phyloP scores from a whole-genome alignment of 1,140 invertebrate genomes.

The Calosoma granatense region DNA sequence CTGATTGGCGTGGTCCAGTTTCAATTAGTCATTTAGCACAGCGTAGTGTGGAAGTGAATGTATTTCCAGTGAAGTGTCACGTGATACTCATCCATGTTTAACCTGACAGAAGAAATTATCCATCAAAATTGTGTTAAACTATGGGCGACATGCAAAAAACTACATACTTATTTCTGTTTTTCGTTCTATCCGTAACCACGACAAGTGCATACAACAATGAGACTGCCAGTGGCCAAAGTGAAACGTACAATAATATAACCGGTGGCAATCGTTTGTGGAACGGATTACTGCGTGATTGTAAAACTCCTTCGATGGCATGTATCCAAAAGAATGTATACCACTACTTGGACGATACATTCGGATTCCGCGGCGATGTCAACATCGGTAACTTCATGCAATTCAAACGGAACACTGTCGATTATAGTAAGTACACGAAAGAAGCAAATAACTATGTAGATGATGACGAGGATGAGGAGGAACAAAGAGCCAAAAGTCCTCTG shows the following conservation, averaged over 20 bases:
- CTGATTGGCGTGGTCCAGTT: slow-evolving; percentile 21
- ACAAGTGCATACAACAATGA: background rate
- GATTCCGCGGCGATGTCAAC: slow-evolving; percentile 51
- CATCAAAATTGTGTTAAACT: background rate
- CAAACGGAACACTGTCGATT: slow-evolving; percentile 52
- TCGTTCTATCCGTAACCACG: background rate
- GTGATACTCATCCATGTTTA: background rate
- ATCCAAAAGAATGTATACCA: slow-evolving; percentile 64
- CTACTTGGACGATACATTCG: slow-evolving; percentile 53
- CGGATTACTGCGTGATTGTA: slow-evolving; percentile 56
- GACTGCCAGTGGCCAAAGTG: background rate
- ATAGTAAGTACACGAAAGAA: slow-evolving; percentile 40
- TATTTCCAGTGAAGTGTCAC: slow-evolving; percentile 2
- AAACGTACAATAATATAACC: slow-evolving; percentile 20
- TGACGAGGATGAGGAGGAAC: slow-evolving; percentile 24
- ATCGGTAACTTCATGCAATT: slow-evolving; percentile 59
- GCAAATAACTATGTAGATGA: slow-evolving; percentile 33
- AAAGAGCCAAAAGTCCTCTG: slow-evolving; percentile 39
- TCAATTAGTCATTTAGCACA: background rate
- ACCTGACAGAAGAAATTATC: background rate
- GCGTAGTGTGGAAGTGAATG: background rate
- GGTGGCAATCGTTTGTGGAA: slow-evolving; percentile 60
- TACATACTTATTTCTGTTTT: slow-evolving; percentile 4
- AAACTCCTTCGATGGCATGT: slow-evolving; percentile 53
- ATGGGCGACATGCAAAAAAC: background rate